Evolutionary conservation across 2,888 invertebrate species (phyloP), one percentile per base, ranked within the genome.

Genomic region (Agrochola lota): DNA sequence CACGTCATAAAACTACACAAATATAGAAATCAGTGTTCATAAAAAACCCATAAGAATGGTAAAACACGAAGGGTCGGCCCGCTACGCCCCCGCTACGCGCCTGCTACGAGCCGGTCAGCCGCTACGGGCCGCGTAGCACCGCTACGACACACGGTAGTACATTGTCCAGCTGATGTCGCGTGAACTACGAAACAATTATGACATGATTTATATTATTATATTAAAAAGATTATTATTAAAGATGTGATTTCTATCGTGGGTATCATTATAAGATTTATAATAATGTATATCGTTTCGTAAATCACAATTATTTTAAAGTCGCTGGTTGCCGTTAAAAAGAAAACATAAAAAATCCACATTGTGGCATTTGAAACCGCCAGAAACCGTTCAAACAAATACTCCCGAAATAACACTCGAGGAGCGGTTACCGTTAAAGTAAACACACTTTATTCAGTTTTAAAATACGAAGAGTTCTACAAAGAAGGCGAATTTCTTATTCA

Each of bases 401-500:
- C 74, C 68, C 72, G 74, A 82, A 84, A 85, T 71, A 86, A 84
- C 83, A 81, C 69, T 73, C 79, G 59, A 55, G 71, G 72, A 74
- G 80, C 72, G 74, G 77, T 71, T 81, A 81, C 84, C 87, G 88
- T 85, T 88, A 91, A 85, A 88, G 86, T 89, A 91, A 91, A 91
- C 89, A 91, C 88, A 81, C 80, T 72, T 88, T 84, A 88, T 89
- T 86, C 89, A 78, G 87, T 89, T 90, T 88, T 87, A 88, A 91
- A 87, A 84, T 87, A 86, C 84, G 63, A 80, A 76, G 75, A 81
- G 81, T 52, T 84, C 81, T 81, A 91, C 92, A 93, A 93, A 93
- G 91, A 91, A 89, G 82, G 84, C 90, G 90, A 92, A 94, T 94
- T 87, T 94, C 91, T 94, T 95, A 95, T 95, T 95, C 93, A 94